Evolutionary conservation across 2,888 invertebrate species (phyloP).

Genomic region (Ochropleura plecta): DNA sequence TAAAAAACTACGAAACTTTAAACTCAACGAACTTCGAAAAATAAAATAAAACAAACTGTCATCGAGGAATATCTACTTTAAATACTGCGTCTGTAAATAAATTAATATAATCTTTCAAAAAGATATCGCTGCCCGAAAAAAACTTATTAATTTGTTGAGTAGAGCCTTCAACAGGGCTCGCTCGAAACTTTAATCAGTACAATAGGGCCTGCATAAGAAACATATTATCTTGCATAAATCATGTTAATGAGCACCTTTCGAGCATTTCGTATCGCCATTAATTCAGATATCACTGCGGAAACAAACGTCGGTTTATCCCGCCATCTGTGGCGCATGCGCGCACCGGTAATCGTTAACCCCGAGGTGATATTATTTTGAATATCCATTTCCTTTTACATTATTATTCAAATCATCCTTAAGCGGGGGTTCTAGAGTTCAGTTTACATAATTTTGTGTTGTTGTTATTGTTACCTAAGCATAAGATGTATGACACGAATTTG

Average conservation of each 20-base stretch:
- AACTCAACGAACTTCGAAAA: constrained; percentile 27
- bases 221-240: constrained; percentile 89
- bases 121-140: constrained; percentile 55
- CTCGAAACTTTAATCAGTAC: constrained; percentile 81
- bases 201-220: constrained; percentile 82
- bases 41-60: constrained; percentile 14
- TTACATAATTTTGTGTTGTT: constrained; percentile 78
- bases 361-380: constrained; percentile 91
- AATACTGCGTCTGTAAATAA: constrained; percentile 24
- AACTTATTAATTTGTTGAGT: constrained; percentile 67
- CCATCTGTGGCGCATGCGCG: constrained; percentile 90
- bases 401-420: constrained; percentile 86
- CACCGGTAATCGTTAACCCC: constrained; percentile 90
- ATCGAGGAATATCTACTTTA: constrained; percentile 24
- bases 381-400: constrained; percentile 88
- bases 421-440: constrained; percentile 83
- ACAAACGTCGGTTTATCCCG: constrained; percentile 90
- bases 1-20: constrained; percentile 17
- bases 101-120: constrained; percentile 53
- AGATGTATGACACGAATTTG: constrained; percentile 90
- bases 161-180: constrained; percentile 60
- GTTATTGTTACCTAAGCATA: constrained; percentile 77
- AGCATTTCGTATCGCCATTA: constrained; percentile 89
- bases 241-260: constrained; percentile 90
- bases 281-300: constrained; percentile 91